Conservation (phyloP, 2,797 vertebrate genomes). For the Sus cebifrons region DNA sequence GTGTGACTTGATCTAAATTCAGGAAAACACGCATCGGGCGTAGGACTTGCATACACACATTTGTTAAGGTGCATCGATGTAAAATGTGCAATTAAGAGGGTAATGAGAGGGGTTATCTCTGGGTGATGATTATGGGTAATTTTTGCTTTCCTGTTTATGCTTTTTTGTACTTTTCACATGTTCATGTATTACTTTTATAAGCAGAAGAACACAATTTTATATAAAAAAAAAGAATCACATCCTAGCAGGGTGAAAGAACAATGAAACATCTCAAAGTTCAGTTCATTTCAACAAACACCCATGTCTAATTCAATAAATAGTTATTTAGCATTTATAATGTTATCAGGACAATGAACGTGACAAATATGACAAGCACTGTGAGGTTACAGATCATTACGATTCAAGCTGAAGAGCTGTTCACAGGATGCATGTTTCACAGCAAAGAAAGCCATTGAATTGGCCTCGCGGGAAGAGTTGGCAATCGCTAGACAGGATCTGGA, state of each 20-base stretch:
- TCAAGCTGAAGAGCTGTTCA: background rate
- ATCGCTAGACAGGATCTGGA: background rate
- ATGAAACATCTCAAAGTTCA: slow-evolving; percentile 61
- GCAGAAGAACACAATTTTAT: slow-evolving; percentile 35
- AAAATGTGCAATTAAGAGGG: slow-evolving; percentile 75
- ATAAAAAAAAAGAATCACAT: background rate
- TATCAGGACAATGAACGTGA: background rate
- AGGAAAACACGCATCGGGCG: slow-evolving; percentile 54
- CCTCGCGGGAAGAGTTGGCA: background rate
- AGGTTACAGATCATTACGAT: background rate
- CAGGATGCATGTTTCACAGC: background rate
- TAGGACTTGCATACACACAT: slow-evolving; percentile 71
- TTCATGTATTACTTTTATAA: slow-evolving; percentile 62
- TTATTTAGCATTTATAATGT: slow-evolving; percentile 23
- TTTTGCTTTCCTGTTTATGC: slow-evolving; percentile 76
- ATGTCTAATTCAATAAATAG: background rate
- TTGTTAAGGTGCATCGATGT: slow-evolving; percentile 76
- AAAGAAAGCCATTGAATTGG: background rate
- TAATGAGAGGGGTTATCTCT: slow-evolving; percentile 73
- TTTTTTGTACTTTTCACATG: slow-evolving; percentile 76
- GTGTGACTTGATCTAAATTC: slow-evolving; percentile 81
- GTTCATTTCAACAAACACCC: background rate
- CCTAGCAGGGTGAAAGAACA: slow-evolving; percentile 47
- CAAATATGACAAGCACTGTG: background rate
- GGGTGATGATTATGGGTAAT: slow-evolving; percentile 66